Conservation (phyloP, 2,888 invertebrate species). For the Orthonevra nobilis region DNA sequence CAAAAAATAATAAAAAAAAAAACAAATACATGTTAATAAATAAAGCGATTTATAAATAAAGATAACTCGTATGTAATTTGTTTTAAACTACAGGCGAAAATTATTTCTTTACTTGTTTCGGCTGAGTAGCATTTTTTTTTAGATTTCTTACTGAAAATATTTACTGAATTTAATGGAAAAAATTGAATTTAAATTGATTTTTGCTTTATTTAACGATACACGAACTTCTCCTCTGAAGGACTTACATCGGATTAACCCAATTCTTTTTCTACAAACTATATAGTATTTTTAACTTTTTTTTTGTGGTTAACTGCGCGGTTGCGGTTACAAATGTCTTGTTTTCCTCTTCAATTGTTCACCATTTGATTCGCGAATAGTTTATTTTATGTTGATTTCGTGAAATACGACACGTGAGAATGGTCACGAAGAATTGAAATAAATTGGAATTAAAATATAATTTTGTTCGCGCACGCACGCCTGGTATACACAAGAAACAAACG, state of each 20-base stretch:
- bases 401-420: constrained; percentile 21
- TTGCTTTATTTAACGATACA: constrained; percentile 44
- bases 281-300: constrained; percentile 40
- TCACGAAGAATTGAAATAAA: constrained; percentile 42
- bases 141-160: constrained; percentile 63
- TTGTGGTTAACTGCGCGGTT: constrained; percentile 22
- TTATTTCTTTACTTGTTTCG: constrained; percentile 72
- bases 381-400: constrained; percentile 29
- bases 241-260: constrained; percentile 66
- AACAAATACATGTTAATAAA: constrained; percentile 42
- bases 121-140: constrained; percentile 71
- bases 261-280: constrained; percentile 30
- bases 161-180: constrained; percentile 38
- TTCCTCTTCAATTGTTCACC: constrained; percentile 10
- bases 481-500: constrained; percentile 42
- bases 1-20: constrained; percentile 5
- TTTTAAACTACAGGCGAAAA: constrained; percentile 65
- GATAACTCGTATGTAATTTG: constrained; percentile 36
- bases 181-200: constrained; percentile 34
- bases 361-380: constrained; percentile 21
- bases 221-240: constrained; percentile 62
- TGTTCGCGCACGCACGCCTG: constrained; percentile 48
- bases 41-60: constrained; percentile 36
- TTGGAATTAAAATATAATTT: constrained; percentile 22
- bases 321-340: constrained; percentile 18